phyloP scores from a whole-genome alignment of 2,797 vertebrate species.

The Paratrypauchen microcephalus region DNA sequence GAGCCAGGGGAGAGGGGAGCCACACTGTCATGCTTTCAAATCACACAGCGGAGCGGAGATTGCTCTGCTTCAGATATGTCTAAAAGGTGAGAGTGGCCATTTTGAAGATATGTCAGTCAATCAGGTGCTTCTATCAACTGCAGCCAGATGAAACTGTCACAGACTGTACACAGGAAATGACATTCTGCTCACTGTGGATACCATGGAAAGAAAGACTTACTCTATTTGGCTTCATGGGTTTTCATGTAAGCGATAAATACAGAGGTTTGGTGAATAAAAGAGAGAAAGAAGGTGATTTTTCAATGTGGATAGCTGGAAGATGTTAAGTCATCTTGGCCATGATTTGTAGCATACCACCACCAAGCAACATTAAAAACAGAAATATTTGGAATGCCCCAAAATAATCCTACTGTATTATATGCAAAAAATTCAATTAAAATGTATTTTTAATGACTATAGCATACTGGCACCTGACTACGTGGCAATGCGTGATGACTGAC shows the following conservation, averaged over 20 bases:
- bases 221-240: background rate
- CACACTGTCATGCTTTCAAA: constrained; percentile 21
- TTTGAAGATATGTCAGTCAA: constrained; percentile 15
- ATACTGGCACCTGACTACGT: no score
- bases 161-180: background rate
- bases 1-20: background rate
- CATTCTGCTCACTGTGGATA: background rate
- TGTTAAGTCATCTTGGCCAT: background rate
- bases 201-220: background rate
- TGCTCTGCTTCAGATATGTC: constrained; percentile 12
- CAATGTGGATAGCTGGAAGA: background rate
- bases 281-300: background rate
- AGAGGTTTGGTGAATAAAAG: background rate
- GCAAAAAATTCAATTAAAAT: no score
- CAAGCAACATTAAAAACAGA: background rate
- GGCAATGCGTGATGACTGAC: no score
- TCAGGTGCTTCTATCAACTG: constrained; percentile 9
- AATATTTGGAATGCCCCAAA: background rate
- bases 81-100: constrained; percentile 25
- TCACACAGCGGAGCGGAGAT: constrained; percentile 24
- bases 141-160: constrained; percentile 16
- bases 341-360: background rate
- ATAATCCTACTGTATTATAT: background rate
- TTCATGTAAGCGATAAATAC: background rate
- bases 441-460: no score